These are phyloP conservation scores for Saccostrea cuccullata DNA, from an alignment of 1,140 invertebrate species.

Conservation along the genomic window DNA sequence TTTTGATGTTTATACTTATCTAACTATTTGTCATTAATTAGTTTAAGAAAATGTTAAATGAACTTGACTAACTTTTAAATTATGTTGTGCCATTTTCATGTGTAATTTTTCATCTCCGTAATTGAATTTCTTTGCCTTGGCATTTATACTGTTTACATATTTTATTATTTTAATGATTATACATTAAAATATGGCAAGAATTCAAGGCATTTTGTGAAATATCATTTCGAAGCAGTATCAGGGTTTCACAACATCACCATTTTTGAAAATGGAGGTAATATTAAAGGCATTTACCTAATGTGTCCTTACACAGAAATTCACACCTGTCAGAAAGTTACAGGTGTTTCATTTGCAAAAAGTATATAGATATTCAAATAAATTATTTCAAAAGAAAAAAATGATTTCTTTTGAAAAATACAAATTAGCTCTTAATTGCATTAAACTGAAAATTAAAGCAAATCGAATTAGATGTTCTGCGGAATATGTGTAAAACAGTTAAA, in stretches of 20 bases:
- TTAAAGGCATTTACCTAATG: neutral
- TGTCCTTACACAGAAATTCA: neutral
- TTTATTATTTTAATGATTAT: neutral
- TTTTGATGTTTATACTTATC: neutral
- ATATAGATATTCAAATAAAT: neutral
- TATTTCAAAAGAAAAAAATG: neutral
- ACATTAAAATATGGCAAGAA: neutral
- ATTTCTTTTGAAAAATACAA: neutral
- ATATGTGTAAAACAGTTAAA: neutral
- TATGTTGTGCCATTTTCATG: neutral
- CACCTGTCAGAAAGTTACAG: neutral
- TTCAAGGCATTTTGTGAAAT: neutral
- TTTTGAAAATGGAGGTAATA: neutral
- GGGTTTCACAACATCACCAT: neutral
- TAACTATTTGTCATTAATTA: neutral
- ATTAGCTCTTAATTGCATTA: neutral
- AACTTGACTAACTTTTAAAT: neutral
- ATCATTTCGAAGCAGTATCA: too few relatives aligned
- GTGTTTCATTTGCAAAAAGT: neutral
- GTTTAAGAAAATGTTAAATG: neutral
- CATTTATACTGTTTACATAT: neutral
- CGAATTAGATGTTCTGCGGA: neutral
- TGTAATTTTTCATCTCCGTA: neutral
- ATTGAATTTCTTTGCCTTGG: neutral
- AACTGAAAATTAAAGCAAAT: neutral